A percentile compares a stretch with the other conserved stretches of the same genome.
phyloP scores from a whole-genome alignment of 2,113 vertebrate genomes.

The Toxotes chatareus region DNA sequence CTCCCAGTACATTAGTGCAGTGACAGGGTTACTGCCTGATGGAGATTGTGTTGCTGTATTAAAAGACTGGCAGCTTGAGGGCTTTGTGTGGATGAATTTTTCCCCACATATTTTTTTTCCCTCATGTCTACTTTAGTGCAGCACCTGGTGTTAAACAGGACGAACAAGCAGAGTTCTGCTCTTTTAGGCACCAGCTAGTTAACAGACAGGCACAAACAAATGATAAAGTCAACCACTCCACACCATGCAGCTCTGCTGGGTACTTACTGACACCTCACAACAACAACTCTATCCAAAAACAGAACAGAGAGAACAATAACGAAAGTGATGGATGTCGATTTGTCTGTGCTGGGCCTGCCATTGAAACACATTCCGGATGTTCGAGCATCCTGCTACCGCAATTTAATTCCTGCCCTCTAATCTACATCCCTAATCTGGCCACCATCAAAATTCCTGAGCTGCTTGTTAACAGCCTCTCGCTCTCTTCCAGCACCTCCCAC shows the following conservation, averaged over 20 bases:
- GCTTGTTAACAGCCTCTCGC: slow-evolving; percentile 59
- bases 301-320: slow-evolving; percentile 67
- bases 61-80: neutral
- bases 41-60: neutral
- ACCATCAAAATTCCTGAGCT: slow-evolving; percentile 64
- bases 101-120: neutral
- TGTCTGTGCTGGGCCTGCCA: slow-evolving; percentile 8
- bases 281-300: slow-evolving; percentile 81
- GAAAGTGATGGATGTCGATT: slow-evolving; percentile 11
- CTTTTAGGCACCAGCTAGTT: slow-evolving; percentile 26
- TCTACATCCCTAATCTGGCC: slow-evolving; percentile 57
- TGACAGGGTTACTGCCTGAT: slow-evolving; percentile 12
- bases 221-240: slow-evolving; percentile 59
- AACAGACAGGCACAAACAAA: slow-evolving; percentile 55
- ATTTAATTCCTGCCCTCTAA: slow-evolving; percentile 58
- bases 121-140: slow-evolving; percentile 7
- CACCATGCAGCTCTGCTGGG: slow-evolving; percentile 67
- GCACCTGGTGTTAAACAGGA: slow-evolving; percentile 31
- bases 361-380: slow-evolving; percentile 54
- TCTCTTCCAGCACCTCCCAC: slow-evolving; percentile 44
- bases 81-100: neutral
- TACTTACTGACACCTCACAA: slow-evolving; percentile 89
- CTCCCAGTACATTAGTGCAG: slow-evolving; percentile 21
- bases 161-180: slow-evolving; percentile 17
- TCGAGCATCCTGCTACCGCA: slow-evolving; percentile 37